Conservation (phyloP, 2,888 invertebrate genomes). For the Drosophila engyochracea region DNA sequence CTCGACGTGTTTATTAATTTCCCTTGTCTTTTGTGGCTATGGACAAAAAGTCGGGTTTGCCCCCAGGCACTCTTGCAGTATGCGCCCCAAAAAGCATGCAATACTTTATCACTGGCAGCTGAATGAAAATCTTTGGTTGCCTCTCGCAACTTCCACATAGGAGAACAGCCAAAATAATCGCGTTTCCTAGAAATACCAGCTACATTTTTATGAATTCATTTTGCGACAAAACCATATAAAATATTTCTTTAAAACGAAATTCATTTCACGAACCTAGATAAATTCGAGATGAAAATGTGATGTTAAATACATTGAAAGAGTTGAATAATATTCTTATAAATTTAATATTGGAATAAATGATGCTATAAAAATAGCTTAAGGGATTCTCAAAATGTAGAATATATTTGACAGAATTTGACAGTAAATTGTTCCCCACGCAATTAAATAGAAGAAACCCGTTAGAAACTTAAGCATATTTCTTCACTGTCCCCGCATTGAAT, state of each 20-base stretch:
- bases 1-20: conserved; percentile 67
- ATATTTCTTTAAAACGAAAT: not conserved
- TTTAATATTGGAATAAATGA: not conserved
- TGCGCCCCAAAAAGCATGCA: conserved; percentile 57
- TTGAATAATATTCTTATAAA: not conserved
- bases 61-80: conserved; percentile 24
- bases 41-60: not conserved
- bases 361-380: not conserved
- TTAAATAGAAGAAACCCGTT: conserved; percentile 8
- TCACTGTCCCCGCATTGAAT: conserved; percentile 36
- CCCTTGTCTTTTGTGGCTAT: conserved; percentile 37
- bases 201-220: not conserved
- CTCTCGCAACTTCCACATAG: conserved; percentile 10
- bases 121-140: conserved; percentile 1
- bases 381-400: not conserved
- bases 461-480: conserved; percentile 13
- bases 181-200: not conserved
- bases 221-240: not conserved
- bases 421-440: conserved; percentile 14
- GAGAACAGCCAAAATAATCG: conserved; percentile 19
- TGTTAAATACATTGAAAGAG: not conserved
- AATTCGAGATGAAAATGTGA: not conserved
- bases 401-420: not conserved
- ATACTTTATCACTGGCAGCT: conserved; percentile 35
- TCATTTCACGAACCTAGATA: not conserved